Evolutionary conservation across 2,888 invertebrate genomes (phyloP).

Genomic region (Choristoneura rosaceana): DNA sequence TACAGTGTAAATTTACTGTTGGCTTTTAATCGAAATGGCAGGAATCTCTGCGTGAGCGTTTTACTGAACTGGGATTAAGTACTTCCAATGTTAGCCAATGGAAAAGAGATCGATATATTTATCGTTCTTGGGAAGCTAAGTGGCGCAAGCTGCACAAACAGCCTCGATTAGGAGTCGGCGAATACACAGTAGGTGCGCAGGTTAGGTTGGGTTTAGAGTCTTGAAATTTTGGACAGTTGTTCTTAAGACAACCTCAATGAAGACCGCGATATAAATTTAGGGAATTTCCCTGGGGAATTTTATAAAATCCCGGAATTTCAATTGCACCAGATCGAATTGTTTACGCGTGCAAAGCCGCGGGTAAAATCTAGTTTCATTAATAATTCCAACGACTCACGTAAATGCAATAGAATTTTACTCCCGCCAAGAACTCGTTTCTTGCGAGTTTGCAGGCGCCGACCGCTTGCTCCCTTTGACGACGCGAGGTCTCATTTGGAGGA

Average conservation of each 20-base stretch:
- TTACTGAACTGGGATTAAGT: constrained; percentile 11
- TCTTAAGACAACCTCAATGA: too few relatives aligned
- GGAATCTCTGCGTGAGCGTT: constrained; percentile 30
- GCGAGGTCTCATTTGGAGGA: constrained; percentile 26
- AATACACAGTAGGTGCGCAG: too few relatives aligned
- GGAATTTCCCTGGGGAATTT: too few relatives aligned
- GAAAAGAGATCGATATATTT: background rate
- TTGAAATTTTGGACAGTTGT: too few relatives aligned
- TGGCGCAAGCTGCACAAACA: background rate
- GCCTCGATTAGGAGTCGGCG: too few relatives aligned
- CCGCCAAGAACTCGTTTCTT: constrained; percentile 26
- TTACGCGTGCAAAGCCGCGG: background rate
- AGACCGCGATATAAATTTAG: too few relatives aligned
- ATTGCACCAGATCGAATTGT: too few relatives aligned
- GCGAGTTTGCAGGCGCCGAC: constrained; percentile 31
- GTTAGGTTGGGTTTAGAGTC: too few relatives aligned
- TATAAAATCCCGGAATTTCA: too few relatives aligned
- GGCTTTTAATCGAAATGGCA: constrained; percentile 28
- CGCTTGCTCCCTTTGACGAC: constrained; percentile 38
- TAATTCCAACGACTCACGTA: constrained; percentile 15
- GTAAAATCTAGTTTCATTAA: background rate
- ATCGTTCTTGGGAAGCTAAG: background rate
- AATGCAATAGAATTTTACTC: constrained; percentile 27
- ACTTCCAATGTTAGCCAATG: constrained; percentile 3
- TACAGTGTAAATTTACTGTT: constrained; percentile 27